A percentile compares a stretch with the other conserved stretches of the same genome.
phyloP scores from a whole-genome alignment of 2,113 vertebrate genomes.

The Seriola aureovittata region DNA sequence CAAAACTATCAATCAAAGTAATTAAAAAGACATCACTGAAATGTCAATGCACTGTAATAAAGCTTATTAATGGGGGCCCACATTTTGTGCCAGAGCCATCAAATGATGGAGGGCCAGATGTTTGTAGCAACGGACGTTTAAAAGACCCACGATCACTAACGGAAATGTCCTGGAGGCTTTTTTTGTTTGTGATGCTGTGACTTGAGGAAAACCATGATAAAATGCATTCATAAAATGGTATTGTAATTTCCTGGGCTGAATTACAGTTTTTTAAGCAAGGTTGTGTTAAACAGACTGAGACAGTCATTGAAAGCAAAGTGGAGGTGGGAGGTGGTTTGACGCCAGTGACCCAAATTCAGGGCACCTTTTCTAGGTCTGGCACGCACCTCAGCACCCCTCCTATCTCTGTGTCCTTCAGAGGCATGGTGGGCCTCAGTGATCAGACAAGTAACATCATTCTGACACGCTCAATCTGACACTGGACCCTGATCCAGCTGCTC shows the following conservation, averaged over 20 bases:
- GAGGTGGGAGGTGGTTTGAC: neutral
- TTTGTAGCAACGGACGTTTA: slow-evolving; percentile 40
- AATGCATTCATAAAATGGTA: slow-evolving; percentile 5
- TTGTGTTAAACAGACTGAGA: neutral
- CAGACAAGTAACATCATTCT: slow-evolving; percentile 38
- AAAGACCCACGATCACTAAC: slow-evolving; percentile 52
- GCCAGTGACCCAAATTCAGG: slow-evolving; percentile 29
- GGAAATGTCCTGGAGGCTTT: slow-evolving; percentile 45
- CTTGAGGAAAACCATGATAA: slow-evolving; percentile 37
- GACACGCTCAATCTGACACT: slow-evolving; percentile 41
- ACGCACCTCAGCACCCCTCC: neutral
- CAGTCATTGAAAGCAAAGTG: neutral
- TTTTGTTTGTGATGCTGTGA: neutral
- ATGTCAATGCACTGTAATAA: slow-evolving; percentile 75
- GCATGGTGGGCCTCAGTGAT: slow-evolving; percentile 4
- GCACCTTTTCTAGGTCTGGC: slow-evolving; percentile 4
- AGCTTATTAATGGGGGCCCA: slow-evolving; percentile 63
- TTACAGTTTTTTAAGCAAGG: slow-evolving; percentile 18
- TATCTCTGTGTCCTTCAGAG: slow-evolving; percentile 43
- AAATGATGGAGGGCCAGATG: slow-evolving; percentile 62
- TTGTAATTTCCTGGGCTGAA: slow-evolving; percentile 11
- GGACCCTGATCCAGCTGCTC: neutral
- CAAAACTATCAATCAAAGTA: slow-evolving; percentile 76
- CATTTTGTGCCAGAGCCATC: slow-evolving; percentile 40
- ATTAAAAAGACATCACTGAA: slow-evolving; percentile 80